phyloP scores from a whole-genome alignment of 2,888 invertebrate species.

The Synergus umbraculus region DNA sequence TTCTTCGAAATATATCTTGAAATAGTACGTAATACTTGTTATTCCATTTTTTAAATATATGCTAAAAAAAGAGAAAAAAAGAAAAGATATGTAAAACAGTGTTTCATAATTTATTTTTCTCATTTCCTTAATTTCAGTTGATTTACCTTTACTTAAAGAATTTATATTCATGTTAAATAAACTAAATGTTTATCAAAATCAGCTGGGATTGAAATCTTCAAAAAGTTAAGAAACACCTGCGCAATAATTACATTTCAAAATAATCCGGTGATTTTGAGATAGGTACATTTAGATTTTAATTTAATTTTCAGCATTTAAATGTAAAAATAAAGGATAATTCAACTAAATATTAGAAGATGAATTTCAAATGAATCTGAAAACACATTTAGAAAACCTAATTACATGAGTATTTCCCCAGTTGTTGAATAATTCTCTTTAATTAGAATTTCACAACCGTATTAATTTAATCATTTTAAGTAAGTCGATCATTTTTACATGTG shows the following conservation, averaged over 20 bases:
- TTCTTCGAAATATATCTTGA: background rate
- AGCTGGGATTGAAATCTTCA: background rate
- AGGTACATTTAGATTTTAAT: background rate
- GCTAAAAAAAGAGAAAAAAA: background rate
- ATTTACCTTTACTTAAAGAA: background rate
- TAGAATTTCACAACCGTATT: background rate
- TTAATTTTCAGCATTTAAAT: background rate
- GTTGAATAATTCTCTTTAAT: background rate
- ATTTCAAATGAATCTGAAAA: background rate
- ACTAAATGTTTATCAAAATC: background rate
- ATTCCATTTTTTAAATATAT: background rate
- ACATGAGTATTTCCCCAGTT: background rate
- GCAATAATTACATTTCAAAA: background rate
- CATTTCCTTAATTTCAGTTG: background rate
- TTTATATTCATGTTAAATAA: background rate
- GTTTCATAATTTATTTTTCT: background rate
- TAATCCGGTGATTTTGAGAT: background rate
- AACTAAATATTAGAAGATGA: background rate
- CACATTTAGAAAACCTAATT: background rate
- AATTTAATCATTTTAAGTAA: background rate
- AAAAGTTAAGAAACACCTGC: background rate
- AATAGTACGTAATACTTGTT: background rate
- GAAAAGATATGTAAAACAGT: background rate
- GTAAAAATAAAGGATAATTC: background rate
- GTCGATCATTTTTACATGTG: background rate